A percentile compares a stretch with the other conserved stretches of the same genome.
Conservation (phyloP, 2,888 invertebrate species). For the Protophormia terraenovae region DNA sequence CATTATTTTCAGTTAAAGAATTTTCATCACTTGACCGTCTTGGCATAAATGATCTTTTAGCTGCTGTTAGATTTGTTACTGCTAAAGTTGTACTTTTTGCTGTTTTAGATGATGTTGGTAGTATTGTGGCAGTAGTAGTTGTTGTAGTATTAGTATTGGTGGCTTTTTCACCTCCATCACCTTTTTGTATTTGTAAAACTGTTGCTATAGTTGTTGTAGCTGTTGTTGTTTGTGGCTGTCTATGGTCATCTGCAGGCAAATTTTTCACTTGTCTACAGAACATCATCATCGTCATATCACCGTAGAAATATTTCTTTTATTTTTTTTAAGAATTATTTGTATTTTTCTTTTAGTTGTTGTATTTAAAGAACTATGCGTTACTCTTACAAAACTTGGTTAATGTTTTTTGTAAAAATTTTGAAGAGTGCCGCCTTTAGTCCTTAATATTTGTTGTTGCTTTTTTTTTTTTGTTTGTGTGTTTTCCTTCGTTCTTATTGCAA, state of each 20-base stretch:
- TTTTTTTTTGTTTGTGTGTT: too few relatives aligned
- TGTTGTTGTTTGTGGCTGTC: constrained; percentile 56
- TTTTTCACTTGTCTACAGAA: constrained; percentile 69
- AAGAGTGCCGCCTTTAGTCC: constrained; percentile 59
- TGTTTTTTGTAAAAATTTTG: constrained; percentile 24
- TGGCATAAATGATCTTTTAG: constrained; percentile 55
- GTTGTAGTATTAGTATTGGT: constrained; percentile 29
- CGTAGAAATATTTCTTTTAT: constrained; percentile 42
- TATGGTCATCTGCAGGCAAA: constrained; percentile 70
- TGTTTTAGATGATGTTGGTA: constrained; percentile 30
- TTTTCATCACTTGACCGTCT: constrained; percentile 63
- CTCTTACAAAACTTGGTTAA: constrained; percentile 34
- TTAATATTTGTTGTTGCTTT: constrained; percentile 31
- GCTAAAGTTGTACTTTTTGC: constrained; percentile 37
- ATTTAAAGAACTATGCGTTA: constrained; percentile 61
- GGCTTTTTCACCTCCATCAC: constrained; percentile 66
- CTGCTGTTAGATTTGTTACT: constrained; percentile 45
- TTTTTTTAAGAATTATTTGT: not conserved
- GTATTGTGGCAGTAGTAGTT: not conserved
- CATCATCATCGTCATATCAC: constrained; percentile 70
- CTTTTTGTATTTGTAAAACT: constrained; percentile 33
- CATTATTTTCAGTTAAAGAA: constrained; percentile 60
- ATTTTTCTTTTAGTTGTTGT: constrained; percentile 7
- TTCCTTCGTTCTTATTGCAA: constrained; percentile 49
- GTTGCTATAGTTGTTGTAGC: constrained; percentile 38